phyloP scores from a whole-genome alignment of 2,113 vertebrate genomes.

The Alethe diademata region DNA sequence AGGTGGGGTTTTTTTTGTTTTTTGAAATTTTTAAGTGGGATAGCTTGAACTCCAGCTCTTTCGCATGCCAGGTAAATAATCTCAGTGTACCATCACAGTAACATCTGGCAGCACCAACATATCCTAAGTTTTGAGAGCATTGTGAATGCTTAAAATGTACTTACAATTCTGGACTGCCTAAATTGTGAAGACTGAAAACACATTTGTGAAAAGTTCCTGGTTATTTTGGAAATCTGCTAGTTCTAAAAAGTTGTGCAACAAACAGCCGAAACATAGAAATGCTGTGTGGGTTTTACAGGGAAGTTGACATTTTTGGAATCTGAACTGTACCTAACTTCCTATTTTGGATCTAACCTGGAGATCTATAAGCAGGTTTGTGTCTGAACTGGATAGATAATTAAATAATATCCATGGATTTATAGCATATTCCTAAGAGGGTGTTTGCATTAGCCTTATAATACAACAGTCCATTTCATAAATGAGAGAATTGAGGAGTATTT shows the following conservation, averaged over 20 bases:
- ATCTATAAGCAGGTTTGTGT: neutral
- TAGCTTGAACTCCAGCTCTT: neutral
- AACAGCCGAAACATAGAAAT: neutral
- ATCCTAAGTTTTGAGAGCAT: neutral
- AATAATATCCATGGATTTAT: neutral
- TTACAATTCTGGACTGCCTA: neutral
- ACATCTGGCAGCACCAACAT: neutral
- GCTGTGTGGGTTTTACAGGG: neutral
- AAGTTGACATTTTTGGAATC: neutral
- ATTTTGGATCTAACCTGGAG: neutral
- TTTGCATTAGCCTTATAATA: neutral
- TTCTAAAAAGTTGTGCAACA: neutral
- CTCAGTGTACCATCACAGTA: neutral
- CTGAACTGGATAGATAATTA: neutral
- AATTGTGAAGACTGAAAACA: neutral
- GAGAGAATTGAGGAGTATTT: neutral
- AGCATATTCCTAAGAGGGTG: neutral
- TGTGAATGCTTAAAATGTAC: neutral
- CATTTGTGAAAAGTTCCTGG: neutral
- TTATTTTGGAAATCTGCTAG: neutral
- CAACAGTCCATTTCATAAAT: neutral
- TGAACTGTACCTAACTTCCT: neutral
- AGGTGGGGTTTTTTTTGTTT: accelerated
- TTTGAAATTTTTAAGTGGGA: neutral
- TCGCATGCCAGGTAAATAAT: neutral